Percentiles rank a stretch among this genome's conserved stretches.
phyloP scores from a whole-genome alignment of 2,888 invertebrate species.

The Melanotus villosus region DNA sequence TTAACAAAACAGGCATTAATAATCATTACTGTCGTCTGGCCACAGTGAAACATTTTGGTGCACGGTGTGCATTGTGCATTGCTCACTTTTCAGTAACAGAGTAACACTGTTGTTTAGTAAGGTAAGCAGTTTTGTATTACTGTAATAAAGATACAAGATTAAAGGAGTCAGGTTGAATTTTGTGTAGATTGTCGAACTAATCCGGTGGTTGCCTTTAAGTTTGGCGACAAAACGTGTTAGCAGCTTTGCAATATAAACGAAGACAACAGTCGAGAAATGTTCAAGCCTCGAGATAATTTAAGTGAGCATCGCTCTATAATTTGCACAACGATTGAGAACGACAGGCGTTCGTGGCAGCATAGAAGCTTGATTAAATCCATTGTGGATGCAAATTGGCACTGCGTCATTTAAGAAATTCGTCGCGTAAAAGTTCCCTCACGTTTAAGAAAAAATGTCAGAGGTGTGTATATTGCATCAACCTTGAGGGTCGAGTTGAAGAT shows the following conservation, averaged over 20 bases:
- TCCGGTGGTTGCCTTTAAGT: background rate
- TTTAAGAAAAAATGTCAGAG: constrained; percentile 18
- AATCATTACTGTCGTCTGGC: too few species aligned
- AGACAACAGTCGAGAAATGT: constrained; percentile 10
- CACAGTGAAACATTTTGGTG: too few species aligned
- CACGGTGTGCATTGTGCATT: too few species aligned
- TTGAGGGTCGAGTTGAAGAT: background rate
- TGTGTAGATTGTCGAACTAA: background rate
- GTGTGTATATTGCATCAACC: constrained; percentile 8
- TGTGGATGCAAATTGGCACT: constrained; percentile 38
- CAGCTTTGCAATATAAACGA: background rate
- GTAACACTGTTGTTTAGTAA: too few species aligned
- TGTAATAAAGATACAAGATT: too few species aligned
- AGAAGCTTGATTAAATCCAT: constrained; percentile 42
- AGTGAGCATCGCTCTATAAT: constrained; percentile 34
- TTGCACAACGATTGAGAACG: constrained; percentile 39
- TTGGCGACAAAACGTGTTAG: background rate
- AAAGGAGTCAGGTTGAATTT: background rate
- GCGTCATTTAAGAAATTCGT: constrained; percentile 33
- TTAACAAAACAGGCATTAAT: background rate
- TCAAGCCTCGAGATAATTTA: constrained; percentile 32
- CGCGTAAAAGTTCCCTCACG: constrained; percentile 2
- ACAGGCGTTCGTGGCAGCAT: constrained; percentile 26
- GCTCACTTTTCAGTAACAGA: too few species aligned
- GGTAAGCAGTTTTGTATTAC: too few species aligned